Conservation (phyloP, 2,888 invertebrate species). For the Fabriciana adippe region DNA sequence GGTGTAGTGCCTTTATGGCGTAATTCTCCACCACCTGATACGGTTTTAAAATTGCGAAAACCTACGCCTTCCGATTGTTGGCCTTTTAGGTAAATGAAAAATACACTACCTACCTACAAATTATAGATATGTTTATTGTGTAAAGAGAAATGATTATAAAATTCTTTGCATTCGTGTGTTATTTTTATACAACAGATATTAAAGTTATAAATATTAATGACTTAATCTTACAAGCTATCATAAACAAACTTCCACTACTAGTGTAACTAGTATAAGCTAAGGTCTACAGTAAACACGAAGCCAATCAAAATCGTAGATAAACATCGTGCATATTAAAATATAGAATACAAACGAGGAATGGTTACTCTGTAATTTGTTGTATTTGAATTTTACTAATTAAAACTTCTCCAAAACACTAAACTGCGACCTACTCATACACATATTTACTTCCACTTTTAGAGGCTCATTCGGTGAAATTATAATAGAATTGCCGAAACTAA, state of each 20-base stretch:
- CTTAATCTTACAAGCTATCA: too few species aligned
- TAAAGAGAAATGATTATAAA: neutral
- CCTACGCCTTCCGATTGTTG: slow-evolving; percentile 72
- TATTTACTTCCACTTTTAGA: slow-evolving; percentile 48
- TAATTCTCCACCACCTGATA: slow-evolving; percentile 63
- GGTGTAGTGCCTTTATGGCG: slow-evolving; percentile 70
- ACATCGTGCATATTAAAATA: too few species aligned
- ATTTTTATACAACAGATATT: too few species aligned
- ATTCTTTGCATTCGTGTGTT: neutral
- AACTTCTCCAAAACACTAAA: neutral
- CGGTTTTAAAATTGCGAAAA: slow-evolving; percentile 61
- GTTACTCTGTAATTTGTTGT: too few species aligned
- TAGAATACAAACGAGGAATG: too few species aligned
- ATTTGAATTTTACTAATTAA: too few species aligned
- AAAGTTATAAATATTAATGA: too few species aligned
- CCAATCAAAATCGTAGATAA: too few species aligned
- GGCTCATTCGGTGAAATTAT: slow-evolving; percentile 68
- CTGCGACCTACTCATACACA: too few species aligned
- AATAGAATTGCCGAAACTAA: slow-evolving; percentile 53
- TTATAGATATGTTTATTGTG: neutral
- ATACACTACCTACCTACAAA: neutral
- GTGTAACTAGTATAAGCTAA: too few species aligned
- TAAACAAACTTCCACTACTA: too few species aligned
- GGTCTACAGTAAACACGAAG: too few species aligned
- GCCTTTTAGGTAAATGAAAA: slow-evolving; percentile 63